Base-by-base conservation (phyloP, 1,140 invertebrate genomes). In the Neodiprion fabricii region DNA sequence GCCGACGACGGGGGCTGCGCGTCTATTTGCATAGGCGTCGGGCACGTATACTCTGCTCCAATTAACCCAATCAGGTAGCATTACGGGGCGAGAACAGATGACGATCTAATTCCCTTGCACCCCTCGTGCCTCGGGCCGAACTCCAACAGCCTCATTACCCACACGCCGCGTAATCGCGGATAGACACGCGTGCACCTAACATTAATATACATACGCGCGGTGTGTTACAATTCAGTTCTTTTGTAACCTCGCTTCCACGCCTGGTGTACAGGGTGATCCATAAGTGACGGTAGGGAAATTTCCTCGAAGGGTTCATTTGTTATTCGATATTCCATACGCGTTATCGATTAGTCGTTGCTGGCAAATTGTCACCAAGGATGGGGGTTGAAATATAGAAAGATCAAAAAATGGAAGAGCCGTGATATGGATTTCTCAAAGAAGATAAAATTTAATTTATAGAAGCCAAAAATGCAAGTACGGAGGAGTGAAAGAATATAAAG, bases 51-150 rank as follows among this genome's bases (percentile, higher is more conserved):
- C 53, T 61, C 78, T 72, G 74, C 69, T 68, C 70, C 79, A 83
- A 85, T 84, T 84, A 83, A 84, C 79, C 70, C 81, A 83, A 83
- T 85, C 83, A 81, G 74, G 70, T 75, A 82, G 71, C 79, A 79
- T 82, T 80, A 79, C 78, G 78, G 48, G 40, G 67, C 75, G 76
- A 76, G 77, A 83, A 79, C 84, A 85, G 82, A 86, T 85, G 85
- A 85, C 80, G 79, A 84, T 81, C 79, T 81, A 82, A 82, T 81
- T 82, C 81, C 70, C 49, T 77, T 78, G 80, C 53, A 61, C 53
- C n/a, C 53, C n/a, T 14, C 53, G n/a, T 17, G 11, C 53, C 53
- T 61, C 53, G 53, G 11, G 53, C n/a, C 53, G 53, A 61, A 12
- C 11, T 17, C 53, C n/a, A 14, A 11, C 11, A 17, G 53, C 53